phyloP scores from a whole-genome alignment of 2,113 vertebrate species.

The Amphiprion percula region DNA sequence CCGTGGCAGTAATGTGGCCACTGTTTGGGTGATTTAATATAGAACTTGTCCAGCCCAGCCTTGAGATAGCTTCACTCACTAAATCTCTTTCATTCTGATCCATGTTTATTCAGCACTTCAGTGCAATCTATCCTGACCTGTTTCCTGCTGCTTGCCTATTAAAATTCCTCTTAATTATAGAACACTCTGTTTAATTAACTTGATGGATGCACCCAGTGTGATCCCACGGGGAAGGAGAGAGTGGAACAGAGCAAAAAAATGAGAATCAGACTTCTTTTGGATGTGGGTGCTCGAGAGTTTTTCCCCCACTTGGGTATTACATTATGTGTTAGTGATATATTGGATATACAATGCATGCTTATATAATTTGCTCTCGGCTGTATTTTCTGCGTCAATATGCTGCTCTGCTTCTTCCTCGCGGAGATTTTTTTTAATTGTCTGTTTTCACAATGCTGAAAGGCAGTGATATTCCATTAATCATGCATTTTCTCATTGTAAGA shows the following conservation, averaged over 20 bases:
- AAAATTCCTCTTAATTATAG: slow-evolving; percentile 83
- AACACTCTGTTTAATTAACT: slow-evolving; percentile 81
- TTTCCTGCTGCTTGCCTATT: slow-evolving; percentile 77
- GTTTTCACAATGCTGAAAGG: neutral
- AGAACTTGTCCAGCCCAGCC: slow-evolving; percentile 42
- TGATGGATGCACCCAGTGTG: slow-evolving; percentile 75
- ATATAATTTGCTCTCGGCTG: slow-evolving; percentile 5
- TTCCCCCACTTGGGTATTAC: slow-evolving; percentile 14
- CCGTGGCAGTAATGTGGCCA: neutral
- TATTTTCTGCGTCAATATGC: neutral
- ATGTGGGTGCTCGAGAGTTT: slow-evolving; percentile 46
- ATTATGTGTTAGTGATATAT: slow-evolving; percentile 42
- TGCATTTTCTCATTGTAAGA: neutral
- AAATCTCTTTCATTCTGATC: slow-evolving; percentile 69
- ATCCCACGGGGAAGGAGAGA: slow-evolving; percentile 68
- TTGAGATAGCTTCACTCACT: slow-evolving; percentile 60
- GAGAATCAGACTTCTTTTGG: slow-evolving; percentile 42
- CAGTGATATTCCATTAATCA: neutral
- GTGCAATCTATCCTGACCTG: slow-evolving; percentile 76
- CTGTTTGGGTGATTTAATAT: slow-evolving; percentile 51
- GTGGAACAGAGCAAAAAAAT: slow-evolving; percentile 53
- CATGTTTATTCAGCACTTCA: slow-evolving; percentile 78
- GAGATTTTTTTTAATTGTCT: neutral
- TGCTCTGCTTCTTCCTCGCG: neutral
- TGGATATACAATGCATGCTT: neutral